Conservation (phyloP, 2,888 invertebrate species). For the Drosophila fulvimacula region DNA sequence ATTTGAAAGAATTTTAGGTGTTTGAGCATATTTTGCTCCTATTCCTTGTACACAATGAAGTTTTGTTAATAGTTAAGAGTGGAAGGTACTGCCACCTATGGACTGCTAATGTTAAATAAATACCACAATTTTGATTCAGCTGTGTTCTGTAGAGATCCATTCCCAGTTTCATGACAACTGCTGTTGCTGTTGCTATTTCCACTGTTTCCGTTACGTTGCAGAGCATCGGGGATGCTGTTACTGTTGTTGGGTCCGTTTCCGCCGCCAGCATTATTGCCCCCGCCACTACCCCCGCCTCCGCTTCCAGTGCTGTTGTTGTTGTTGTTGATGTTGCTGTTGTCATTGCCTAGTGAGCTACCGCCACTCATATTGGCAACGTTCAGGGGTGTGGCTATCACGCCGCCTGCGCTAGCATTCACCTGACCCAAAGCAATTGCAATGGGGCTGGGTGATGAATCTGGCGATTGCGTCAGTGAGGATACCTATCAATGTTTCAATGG, state of each 20-base stretch:
- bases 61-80: too few relatives aligned
- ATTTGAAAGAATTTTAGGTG: too few relatives aligned
- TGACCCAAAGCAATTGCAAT: conserved; percentile 91
- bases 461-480: conserved; percentile 94
- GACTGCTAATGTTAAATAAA: conserved; percentile 42
- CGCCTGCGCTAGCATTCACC: conserved; percentile 84
- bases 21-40: too few relatives aligned
- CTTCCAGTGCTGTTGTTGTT: conserved; percentile 69
- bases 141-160: conserved; percentile 84
- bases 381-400: conserved; percentile 83
- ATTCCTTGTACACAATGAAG: too few relatives aligned
- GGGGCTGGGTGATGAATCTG: conserved; percentile 95
- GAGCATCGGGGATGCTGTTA: conserved; percentile 67
- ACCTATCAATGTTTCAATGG: conserved; percentile 81
- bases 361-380: conserved; percentile 85
- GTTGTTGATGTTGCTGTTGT: conserved; percentile 61
- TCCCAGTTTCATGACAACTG: conserved; percentile 82
- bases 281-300: conserved; percentile 75
- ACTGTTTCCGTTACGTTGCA: conserved; percentile 79
- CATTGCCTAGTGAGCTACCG: conserved; percentile 61
- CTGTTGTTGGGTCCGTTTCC: conserved; percentile 66
- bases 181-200: conserved; percentile 83
- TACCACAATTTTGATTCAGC: conserved; percentile 85
- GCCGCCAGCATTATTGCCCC: conserved; percentile 82
- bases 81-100: too few relatives aligned